Percentiles rank a stretch among this genome's conserved stretches.
Evolutionary conservation across 2,797 vertebrate species (phyloP).

Genomic region (Sphenopsis melanotis): DNA sequence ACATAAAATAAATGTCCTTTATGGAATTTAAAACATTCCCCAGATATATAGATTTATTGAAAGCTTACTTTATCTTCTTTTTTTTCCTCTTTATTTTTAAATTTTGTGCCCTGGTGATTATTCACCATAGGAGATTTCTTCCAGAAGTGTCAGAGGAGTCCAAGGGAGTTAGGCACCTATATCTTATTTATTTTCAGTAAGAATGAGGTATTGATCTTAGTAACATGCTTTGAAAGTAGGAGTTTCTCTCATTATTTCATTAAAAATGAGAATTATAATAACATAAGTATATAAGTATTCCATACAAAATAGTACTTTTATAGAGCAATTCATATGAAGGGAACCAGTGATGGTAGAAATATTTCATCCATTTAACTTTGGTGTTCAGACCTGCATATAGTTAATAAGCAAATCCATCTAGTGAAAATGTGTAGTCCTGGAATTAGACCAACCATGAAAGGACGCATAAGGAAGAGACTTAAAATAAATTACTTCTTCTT

Average conservation of each 20-base stretch:
- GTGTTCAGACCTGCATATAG: not conserved
- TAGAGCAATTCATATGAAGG: not conserved
- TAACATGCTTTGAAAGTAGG: not conserved
- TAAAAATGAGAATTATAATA: not conserved
- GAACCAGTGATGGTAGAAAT: not conserved
- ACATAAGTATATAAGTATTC: not conserved
- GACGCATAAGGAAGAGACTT: not conserved
- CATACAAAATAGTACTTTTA: not conserved
- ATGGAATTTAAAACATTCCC: conserved; percentile 3
- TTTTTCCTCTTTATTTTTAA: accelerated
- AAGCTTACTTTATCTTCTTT: accelerated
- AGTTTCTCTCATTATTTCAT: not conserved
- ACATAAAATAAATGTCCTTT: not conserved
- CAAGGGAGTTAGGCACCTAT: not conserved
- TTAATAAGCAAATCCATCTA: not conserved
- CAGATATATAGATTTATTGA: not conserved
- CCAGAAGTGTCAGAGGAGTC: not conserved
- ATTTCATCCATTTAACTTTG: not conserved
- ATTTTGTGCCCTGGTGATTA: not conserved
- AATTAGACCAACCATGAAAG: not conserved
- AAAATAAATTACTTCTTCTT: not conserved
- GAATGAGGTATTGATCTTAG: not conserved
- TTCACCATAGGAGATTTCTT: not conserved
- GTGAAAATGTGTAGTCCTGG: not conserved
- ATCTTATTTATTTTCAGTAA: not conserved